Conservation (phyloP, 2,797 vertebrate species). For the Pseudocheirus occidentalis region DNA sequence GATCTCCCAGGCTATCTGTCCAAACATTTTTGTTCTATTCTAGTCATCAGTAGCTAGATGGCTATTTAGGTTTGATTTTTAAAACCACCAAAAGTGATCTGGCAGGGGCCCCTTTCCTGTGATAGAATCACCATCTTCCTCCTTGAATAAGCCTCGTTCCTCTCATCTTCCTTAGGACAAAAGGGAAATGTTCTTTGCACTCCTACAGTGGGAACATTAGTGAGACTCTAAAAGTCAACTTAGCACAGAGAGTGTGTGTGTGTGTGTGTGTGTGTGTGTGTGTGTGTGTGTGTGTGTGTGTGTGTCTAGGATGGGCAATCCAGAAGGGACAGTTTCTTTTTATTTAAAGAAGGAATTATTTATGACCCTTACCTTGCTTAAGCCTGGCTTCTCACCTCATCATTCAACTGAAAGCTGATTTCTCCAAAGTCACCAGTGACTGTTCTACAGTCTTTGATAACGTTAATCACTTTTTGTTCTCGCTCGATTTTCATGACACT, state of each 20-base stretch:
- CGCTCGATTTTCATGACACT: background rate
- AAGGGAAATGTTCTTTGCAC: background rate
- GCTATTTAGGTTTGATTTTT: background rate
- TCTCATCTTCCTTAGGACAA: background rate
- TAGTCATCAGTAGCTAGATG: background rate
- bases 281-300: too few species aligned
- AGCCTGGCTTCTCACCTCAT: background rate
- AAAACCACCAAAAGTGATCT: background rate
- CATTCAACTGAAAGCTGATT: background rate
- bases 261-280: too few species aligned
- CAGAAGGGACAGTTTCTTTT: background rate
- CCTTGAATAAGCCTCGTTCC: background rate
- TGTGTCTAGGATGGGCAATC: background rate
- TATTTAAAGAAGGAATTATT: background rate
- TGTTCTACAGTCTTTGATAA: background rate
- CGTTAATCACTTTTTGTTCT: background rate
- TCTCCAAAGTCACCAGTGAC: background rate
- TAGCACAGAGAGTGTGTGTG: too few species aligned
- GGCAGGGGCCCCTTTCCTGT: background rate
- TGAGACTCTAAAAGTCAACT: background rate
- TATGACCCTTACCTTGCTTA: background rate
- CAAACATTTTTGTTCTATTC: background rate
- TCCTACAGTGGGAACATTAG: background rate
- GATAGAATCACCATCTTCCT: background rate
- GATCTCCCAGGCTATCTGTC: background rate